Percentiles rank a stretch among this genome's conserved stretches.
phyloP scores from a whole-genome alignment of 2,113 vertebrate genomes.

The Anguilla japonica region DNA sequence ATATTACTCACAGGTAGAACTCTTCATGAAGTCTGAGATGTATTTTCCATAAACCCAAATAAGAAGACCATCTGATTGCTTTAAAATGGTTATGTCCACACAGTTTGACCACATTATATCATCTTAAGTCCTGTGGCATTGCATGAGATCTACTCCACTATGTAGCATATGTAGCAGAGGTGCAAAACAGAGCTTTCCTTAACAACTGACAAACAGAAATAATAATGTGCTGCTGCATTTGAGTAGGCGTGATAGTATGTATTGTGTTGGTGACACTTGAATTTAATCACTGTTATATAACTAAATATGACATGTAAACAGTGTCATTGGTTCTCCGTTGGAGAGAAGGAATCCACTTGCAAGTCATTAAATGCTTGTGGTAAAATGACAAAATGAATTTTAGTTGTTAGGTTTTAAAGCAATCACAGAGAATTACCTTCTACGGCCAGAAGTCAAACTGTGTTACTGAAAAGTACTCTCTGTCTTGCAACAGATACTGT shows the following conservation, averaged over 20 bases:
- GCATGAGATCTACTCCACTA: not conserved
- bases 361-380: not conserved
- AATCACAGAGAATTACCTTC: not conserved
- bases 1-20: too few relatives aligned
- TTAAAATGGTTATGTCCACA: not conserved
- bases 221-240: not conserved
- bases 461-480: constrained; percentile 41
- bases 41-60: too few relatives aligned
- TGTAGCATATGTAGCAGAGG: not conserved
- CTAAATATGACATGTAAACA: not conserved
- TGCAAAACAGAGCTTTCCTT: not conserved
- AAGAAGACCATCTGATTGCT: too few relatives aligned
- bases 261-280: not conserved
- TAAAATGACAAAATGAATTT: not conserved
- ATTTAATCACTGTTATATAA: not conserved
- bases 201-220: not conserved
- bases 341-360: not conserved
- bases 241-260: not conserved
- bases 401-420: not conserved
- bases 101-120: not conserved
- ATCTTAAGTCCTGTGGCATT: not conserved
- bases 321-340: not conserved
- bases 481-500: constrained; percentile 37
- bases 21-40: too few relatives aligned
- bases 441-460: not conserved